Percentiles rank a stretch among this genome's conserved stretches.
Conservation (phyloP, 2,888 invertebrate genomes). For the Mantis religiosa region DNA sequence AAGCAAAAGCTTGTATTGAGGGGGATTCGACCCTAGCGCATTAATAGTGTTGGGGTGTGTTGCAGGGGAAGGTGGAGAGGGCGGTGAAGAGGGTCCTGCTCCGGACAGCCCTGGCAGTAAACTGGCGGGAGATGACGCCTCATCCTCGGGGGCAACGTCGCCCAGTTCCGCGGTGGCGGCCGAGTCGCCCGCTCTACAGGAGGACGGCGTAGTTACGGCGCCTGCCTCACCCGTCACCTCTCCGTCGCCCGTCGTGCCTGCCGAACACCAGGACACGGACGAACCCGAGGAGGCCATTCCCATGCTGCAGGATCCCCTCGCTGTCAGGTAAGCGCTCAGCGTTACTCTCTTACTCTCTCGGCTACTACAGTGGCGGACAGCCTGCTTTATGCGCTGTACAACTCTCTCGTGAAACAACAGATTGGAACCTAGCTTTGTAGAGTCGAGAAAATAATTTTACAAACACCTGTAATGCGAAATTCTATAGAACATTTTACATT, state of each 20-base stretch:
- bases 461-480: no score
- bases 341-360: no score
- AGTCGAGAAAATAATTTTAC: no score
- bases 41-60: conserved; percentile 31
- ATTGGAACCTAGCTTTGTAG: no score
- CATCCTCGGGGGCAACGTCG: conserved; percentile 30
- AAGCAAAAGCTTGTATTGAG: neutral
- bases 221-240: conserved; percentile 44
- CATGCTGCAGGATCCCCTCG: conserved; percentile 22
- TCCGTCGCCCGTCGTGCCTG: conserved; percentile 15
- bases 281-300: conserved; percentile 32
- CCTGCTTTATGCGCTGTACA: no score
- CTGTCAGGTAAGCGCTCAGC: conserved; percentile 29
- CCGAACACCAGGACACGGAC: conserved; percentile 24
- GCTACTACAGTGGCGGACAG: no score
- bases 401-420: no score
- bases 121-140: conserved; percentile 46
- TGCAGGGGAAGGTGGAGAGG: conserved; percentile 55
- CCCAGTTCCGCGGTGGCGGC: conserved; percentile 30
- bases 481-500: no score
- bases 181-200: conserved; percentile 7
- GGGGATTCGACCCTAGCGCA: neutral
- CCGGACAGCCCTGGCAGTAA: conserved; percentile 52
- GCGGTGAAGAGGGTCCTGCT: conserved; percentile 46
- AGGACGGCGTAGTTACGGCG: conserved; percentile 36